These are phyloP conservation scores for Odontamblyopus lacepedii DNA, from an alignment of 2,797 vertebrate genomes.

Conservation along the genomic window DNA sequence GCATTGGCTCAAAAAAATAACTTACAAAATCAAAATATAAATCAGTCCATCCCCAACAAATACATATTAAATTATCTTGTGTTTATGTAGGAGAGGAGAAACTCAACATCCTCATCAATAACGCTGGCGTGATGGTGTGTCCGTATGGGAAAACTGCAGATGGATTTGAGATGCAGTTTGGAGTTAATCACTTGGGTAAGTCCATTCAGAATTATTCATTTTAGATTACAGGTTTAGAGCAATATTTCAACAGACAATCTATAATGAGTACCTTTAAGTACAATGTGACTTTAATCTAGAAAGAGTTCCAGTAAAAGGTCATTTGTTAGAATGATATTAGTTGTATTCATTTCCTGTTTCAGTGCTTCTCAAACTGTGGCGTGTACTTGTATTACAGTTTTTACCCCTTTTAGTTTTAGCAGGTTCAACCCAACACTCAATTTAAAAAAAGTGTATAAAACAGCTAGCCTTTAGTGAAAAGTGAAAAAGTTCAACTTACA, in stretches of 20 bases:
- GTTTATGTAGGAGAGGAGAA: slow-evolving; percentile 81
- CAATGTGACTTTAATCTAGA: background rate
- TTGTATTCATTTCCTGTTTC: background rate
- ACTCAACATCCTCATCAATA: slow-evolving; percentile 93
- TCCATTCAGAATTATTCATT: background rate
- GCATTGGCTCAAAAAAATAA: too few species aligned
- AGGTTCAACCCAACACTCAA: too few species aligned
- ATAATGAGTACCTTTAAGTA: too few species aligned
- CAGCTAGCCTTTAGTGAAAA: too few species aligned
- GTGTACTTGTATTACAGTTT: too few species aligned
- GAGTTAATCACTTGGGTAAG: slow-evolving; percentile 92
- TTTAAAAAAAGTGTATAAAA: too few species aligned
- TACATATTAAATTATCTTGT: background rate
- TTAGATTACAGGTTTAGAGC: background rate
- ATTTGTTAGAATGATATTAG: background rate
- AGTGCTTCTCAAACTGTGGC: too few species aligned
- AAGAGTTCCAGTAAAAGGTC: background rate
- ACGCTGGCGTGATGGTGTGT: slow-evolving; percentile 93
- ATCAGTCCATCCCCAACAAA: too few species aligned
- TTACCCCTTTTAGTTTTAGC: too few species aligned
- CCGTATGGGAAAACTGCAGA: slow-evolving; percentile 89
- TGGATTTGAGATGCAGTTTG: slow-evolving; percentile 95
- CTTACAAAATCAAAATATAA: too few species aligned
- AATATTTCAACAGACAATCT: too few species aligned
- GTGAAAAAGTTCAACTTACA: too few species aligned